Evolutionary conservation across 30 jellyfish, hydroid and myxozoan genomes (phyloP).

Genomic region (Pelagia noctiluca): DNA sequence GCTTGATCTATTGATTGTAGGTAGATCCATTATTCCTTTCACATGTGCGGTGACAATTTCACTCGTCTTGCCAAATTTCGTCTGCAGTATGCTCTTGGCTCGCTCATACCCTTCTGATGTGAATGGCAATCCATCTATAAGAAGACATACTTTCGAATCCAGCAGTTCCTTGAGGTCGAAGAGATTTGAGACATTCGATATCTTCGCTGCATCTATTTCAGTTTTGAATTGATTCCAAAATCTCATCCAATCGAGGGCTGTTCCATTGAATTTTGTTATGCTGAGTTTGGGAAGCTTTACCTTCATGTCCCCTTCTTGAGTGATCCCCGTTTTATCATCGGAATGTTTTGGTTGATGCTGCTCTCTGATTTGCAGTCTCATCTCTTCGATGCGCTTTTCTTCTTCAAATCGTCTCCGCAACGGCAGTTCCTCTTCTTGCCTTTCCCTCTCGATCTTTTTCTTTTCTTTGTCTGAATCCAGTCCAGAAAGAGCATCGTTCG

Average conservation of each 20-base stretch:
- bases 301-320: constrained; percentile 16
- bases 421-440: constrained; percentile 24
- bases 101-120: constrained; percentile 61
- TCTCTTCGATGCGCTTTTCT: constrained; percentile 27
- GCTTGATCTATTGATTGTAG: constrained; percentile 44
- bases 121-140: constrained; percentile 44
- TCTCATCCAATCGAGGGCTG: constrained; percentile 49
- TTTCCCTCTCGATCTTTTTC: constrained; percentile 7
- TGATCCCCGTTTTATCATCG: constrained; percentile 8
- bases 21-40: constrained; percentile 27
- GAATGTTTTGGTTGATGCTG: constrained; percentile 8
- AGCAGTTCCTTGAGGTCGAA: constrained; percentile 45
- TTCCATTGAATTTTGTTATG: constrained; percentile 41
- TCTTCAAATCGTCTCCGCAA: constrained; percentile 10
- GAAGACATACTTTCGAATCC: constrained; percentile 16
- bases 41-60: constrained; percentile 56
- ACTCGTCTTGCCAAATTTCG: constrained; percentile 60
- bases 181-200: constrained; percentile 24
- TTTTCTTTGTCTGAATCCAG: constrained; percentile 24
- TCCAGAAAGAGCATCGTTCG: background rate
- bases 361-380: constrained; percentile 19
- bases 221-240: constrained; percentile 58
- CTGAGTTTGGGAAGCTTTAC: constrained; percentile 8
- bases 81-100: constrained; percentile 34
- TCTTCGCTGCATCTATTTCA: constrained; percentile 33